Conservation (phyloP, 2,888 invertebrate genomes). For the Caenorhabditis plicata region DNA sequence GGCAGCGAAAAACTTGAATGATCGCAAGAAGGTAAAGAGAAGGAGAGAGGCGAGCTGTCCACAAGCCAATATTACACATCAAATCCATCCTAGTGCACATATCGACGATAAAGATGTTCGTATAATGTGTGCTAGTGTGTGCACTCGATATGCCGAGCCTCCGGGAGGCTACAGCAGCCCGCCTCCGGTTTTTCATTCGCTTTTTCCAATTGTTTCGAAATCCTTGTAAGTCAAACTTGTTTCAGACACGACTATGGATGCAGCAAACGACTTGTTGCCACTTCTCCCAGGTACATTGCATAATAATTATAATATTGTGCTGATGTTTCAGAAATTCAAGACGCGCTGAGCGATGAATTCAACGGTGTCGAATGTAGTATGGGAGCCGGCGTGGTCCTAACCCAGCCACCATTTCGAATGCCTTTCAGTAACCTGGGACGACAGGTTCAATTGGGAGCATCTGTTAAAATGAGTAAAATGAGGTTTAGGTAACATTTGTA, state of each 20-base stretch:
- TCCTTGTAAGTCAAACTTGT: too few species aligned
- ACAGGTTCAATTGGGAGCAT: conserved; percentile 23
- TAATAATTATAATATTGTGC: conserved; percentile 14
- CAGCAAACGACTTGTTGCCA: conserved; percentile 35
- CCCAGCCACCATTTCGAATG: conserved; percentile 44
- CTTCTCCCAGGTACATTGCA: conserved; percentile 43
- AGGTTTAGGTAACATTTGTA: conserved; percentile 35
- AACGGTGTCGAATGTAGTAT: conserved; percentile 53
- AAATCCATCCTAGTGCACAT: too few species aligned
- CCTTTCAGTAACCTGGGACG: conserved; percentile 44
- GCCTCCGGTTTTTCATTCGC: too few species aligned
- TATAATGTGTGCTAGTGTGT: too few species aligned
- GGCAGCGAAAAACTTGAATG: too few species aligned
- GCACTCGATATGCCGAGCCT: too few species aligned
- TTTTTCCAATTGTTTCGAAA: too few species aligned
- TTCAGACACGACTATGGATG: conserved; percentile 7
- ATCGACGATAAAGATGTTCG: too few species aligned
- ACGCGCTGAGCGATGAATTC: conserved; percentile 43
- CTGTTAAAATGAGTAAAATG: background rate
- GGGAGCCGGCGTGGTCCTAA: conserved; percentile 53
- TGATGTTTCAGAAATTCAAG: conserved; percentile 45
- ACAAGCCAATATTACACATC: too few species aligned
- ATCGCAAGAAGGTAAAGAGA: too few species aligned
- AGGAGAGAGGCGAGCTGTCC: too few species aligned
- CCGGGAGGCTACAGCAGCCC: too few species aligned